Conservation (phyloP, 2,113 vertebrate genomes). For the Emydura subglobosa region DNA sequence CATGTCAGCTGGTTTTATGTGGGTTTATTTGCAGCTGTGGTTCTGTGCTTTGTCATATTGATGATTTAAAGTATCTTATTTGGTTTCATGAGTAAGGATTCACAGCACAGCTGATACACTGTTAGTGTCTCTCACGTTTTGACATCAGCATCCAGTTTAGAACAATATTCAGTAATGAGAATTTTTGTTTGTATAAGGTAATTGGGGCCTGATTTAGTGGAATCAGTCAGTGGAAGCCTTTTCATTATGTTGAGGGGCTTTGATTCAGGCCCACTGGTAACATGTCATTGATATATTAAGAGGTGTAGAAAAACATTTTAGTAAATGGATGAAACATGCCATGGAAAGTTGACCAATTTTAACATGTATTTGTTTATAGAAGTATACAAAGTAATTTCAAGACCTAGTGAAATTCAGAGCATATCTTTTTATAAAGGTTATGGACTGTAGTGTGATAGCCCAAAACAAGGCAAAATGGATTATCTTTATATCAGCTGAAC, state of each 20-base stretch:
- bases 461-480: neutral
- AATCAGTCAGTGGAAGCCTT: neutral
- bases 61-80: too few species aligned
- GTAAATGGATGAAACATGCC: neutral
- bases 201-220: neutral
- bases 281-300: neutral
- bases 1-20: neutral
- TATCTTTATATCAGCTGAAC: neutral
- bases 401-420: neutral
- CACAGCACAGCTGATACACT: neutral
- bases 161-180: neutral
- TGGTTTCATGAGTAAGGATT: neutral
- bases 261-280: neutral
- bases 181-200: neutral
- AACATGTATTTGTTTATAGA: neutral
- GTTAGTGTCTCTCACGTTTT: neutral
- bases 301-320: neutral
- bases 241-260: neutral
- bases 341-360: neutral
- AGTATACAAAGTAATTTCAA: neutral
- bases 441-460: neutral
- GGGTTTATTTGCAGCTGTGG: neutral
- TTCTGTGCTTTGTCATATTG: neutral
- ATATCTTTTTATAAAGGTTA: neutral
- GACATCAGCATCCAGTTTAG: neutral